A percentile compares a stretch with the other conserved stretches of the same genome.
These are phyloP conservation scores for Xestobium rufovillosum DNA, from an alignment of 2,888 invertebrate species.

Conservation along the genomic window DNA sequence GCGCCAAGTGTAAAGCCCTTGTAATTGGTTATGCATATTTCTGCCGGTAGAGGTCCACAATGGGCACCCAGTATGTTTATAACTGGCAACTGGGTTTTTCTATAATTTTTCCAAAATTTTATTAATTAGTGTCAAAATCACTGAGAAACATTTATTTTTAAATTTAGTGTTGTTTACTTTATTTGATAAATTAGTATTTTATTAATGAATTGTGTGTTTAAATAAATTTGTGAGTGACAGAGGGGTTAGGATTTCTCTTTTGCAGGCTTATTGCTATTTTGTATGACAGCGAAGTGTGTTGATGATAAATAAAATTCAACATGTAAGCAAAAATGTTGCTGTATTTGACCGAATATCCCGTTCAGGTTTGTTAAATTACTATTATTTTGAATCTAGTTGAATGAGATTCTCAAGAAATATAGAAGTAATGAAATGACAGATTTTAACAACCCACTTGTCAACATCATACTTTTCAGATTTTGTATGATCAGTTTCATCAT, in stretches of 20 bases:
- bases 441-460: slow-evolving; percentile 39
- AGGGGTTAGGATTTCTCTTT: slow-evolving; percentile 44
- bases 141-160: too few relatives aligned
- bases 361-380: slow-evolving; percentile 32
- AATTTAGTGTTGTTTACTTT: not conserved
- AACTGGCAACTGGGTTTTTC: slow-evolving; percentile 46
- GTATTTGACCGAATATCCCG: slow-evolving; percentile 23
- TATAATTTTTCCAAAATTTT: slow-evolving; percentile 41
- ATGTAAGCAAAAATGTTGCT: slow-evolving; percentile 30
- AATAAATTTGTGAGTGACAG: slow-evolving; percentile 29
- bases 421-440: too few relatives aligned
- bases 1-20: slow-evolving; percentile 23
- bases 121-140: too few relatives aligned
- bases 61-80: slow-evolving; percentile 47
- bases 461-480: too few relatives aligned
- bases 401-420: too few relatives aligned
- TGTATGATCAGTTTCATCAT: too few relatives aligned
- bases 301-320: slow-evolving; percentile 29
- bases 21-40: slow-evolving; percentile 28
- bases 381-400: too few relatives aligned
- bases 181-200: not conserved
- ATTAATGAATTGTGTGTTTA: not conserved
- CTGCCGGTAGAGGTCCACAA: slow-evolving; percentile 42
- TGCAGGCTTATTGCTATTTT: slow-evolving; percentile 41
- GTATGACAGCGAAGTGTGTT: slow-evolving; percentile 29